Percentiles rank a stretch among this genome's conserved stretches.
These are phyloP conservation scores for Chiloscyllium punctatum DNA, from an alignment of 2,797 vertebrate genomes.

Conservation along the genomic window DNA sequence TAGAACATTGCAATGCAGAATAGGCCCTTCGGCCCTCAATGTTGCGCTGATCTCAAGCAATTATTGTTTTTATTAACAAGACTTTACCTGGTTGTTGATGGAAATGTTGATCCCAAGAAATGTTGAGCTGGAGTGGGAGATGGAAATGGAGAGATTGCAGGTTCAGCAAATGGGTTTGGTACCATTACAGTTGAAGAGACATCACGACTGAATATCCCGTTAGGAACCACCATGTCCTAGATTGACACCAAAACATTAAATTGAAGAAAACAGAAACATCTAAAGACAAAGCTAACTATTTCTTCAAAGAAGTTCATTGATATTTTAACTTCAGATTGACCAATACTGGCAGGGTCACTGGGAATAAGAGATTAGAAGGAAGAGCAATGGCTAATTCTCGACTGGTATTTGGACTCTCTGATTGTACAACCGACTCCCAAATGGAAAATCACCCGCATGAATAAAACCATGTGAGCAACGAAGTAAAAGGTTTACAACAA, in stretches of 20 bases:
- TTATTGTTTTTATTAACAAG: too few relatives aligned
- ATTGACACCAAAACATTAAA: slow-evolving; percentile 42
- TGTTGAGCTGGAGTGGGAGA: slow-evolving; percentile 55
- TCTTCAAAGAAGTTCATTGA: neutral
- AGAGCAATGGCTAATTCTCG: neutral
- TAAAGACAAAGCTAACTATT: neutral
- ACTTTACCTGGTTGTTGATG: slow-evolving; percentile 61
- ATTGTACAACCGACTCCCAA: neutral
- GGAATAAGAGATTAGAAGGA: neutral
- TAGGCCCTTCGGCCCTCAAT: too few relatives aligned
- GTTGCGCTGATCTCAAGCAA: too few relatives aligned
- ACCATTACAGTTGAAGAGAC: slow-evolving; percentile 53
- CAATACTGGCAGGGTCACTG: neutral
- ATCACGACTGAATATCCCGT: slow-evolving; percentile 68
- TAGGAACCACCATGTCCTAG: slow-evolving; percentile 67
- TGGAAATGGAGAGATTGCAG: slow-evolving; percentile 48
- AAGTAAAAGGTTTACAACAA: neutral
- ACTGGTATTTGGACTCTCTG: neutral
- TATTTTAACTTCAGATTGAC: neutral
- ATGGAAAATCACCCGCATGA: neutral
- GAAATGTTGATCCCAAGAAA: slow-evolving; percentile 50
- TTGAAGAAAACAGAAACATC: neutral
- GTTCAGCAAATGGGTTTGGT: slow-evolving; percentile 55
- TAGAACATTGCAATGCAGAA: too few relatives aligned
- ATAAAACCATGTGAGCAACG: neutral